These are phyloP conservation scores for Lithophane semibrunnea DNA, from an alignment of 2,888 invertebrate species.

Conservation along the genomic window DNA sequence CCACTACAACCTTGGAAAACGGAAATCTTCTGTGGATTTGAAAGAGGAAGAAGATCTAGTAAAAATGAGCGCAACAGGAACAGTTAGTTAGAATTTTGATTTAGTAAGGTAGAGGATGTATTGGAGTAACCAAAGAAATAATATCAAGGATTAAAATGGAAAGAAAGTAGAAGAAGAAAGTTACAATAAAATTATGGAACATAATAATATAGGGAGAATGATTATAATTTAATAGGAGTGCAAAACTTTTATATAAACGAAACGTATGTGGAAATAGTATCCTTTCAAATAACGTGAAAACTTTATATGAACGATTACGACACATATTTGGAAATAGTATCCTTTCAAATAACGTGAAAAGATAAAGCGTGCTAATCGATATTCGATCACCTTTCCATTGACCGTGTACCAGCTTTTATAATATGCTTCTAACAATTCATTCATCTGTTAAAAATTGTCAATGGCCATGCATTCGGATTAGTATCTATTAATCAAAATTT, in stretches of 20 bases:
- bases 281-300: slow-evolving; percentile 7
- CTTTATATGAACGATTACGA: not conserved
- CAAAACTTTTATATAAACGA: not conserved
- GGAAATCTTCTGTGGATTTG: not conserved
- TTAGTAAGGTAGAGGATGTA: not conserved
- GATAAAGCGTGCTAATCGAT: slow-evolving; percentile 22
- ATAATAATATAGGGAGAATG: not conserved
- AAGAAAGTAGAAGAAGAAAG: not conserved
- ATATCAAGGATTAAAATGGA: not conserved
- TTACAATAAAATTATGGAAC: not conserved
- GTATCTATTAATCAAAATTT: not conserved
- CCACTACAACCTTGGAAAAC: not conserved
- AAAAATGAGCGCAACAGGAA: not conserved
- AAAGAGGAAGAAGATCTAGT: not conserved
- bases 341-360: slow-evolving; percentile 7
- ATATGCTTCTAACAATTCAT: slow-evolving; percentile 16
- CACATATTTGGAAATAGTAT: not conserved
- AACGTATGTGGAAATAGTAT: not conserved
- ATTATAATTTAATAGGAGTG: not conserved
- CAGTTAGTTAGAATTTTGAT: not conserved
- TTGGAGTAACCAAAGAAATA: not conserved
- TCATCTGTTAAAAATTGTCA: not conserved
- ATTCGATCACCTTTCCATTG: slow-evolving; percentile 35
- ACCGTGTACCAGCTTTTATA: slow-evolving; percentile 16
- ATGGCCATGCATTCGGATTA: not conserved